Conservation (phyloP, 2,888 invertebrate genomes). For the Laspeyria flexula region DNA sequence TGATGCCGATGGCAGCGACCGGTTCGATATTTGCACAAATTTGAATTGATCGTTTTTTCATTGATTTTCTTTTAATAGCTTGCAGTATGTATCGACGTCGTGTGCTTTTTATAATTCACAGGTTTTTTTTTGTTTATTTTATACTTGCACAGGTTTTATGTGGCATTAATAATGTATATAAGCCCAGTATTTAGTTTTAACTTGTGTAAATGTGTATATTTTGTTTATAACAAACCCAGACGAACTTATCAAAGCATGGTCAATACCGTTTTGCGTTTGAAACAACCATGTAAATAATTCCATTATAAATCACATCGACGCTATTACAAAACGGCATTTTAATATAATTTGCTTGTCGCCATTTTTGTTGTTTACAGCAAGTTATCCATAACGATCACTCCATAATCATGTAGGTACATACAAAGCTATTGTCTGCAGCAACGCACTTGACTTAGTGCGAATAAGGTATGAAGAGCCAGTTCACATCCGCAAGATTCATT, state of each 20-base stretch:
- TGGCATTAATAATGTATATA: slow-evolving; percentile 43
- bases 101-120: slow-evolving; percentile 41
- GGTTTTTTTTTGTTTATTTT: slow-evolving; percentile 25
- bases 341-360: background rate
- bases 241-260: slow-evolving; percentile 24
- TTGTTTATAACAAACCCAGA: slow-evolving; percentile 23
- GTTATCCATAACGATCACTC: background rate
- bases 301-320: background rate
- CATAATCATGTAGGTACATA: background rate
- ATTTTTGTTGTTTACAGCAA: background rate
- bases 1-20: slow-evolving; percentile 76
- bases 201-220: slow-evolving; percentile 21
- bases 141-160: slow-evolving; percentile 42
- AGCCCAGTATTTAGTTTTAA: slow-evolving; percentile 31
- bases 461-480: background rate
- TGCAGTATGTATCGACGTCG: slow-evolving; percentile 45
- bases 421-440: background rate
- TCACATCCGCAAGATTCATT: background rate
- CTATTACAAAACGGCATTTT: slow-evolving; percentile 12
- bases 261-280: background rate
- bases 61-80: slow-evolving; percentile 48
- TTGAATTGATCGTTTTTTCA: slow-evolving; percentile 63
- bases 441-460: background rate
- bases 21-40: slow-evolving; percentile 75
- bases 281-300: background rate